Evolutionary conservation across 2,113 vertebrate species (phyloP).

Genomic region (Nanorana parkeri): DNA sequence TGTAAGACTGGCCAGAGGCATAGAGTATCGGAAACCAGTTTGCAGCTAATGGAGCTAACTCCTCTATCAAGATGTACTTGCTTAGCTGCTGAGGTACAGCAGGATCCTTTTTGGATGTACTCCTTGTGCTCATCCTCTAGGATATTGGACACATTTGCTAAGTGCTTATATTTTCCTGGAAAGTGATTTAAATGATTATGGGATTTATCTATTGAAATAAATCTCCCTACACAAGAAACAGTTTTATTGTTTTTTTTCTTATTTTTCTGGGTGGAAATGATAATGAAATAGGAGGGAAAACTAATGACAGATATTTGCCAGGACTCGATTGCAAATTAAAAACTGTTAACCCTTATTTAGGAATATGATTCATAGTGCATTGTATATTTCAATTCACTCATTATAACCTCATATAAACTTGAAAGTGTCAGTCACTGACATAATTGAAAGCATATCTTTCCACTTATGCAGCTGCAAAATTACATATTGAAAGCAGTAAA

Average conservation of each 20-base stretch:
- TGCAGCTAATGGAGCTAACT: neutral
- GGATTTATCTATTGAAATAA: conserved; percentile 36
- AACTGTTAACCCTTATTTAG: conserved; percentile 61
- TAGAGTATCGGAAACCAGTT: neutral
- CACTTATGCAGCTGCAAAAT: conserved; percentile 66
- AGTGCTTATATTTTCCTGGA: conserved; percentile 47
- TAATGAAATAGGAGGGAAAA: conserved; percentile 42
- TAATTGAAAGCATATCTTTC: conserved; percentile 72
- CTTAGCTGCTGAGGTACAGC: neutral
- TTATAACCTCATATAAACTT: conserved; percentile 72
- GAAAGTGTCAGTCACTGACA: conserved; percentile 72
- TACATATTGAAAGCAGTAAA: conserved; percentile 65
- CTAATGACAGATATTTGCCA: conserved; percentile 53
- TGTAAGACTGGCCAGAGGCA: too few relatives aligned
- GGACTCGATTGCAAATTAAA: conserved; percentile 58
- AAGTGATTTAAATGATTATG: conserved; percentile 18
- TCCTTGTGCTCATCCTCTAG: conserved; percentile 26
- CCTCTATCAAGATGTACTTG: conserved; percentile 14
- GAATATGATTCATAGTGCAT: conserved; percentile 64
- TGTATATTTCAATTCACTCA: conserved; percentile 64
- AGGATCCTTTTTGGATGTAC: conserved; percentile 39
- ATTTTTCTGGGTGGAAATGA: conserved; percentile 19
- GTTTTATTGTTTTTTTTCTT: conserved; percentile 6
- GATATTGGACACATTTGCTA: conserved; percentile 25
- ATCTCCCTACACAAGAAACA: conserved; percentile 9